Conservation (phyloP, 2,797 vertebrate species). For the Spinibarbus caldwelli region DNA sequence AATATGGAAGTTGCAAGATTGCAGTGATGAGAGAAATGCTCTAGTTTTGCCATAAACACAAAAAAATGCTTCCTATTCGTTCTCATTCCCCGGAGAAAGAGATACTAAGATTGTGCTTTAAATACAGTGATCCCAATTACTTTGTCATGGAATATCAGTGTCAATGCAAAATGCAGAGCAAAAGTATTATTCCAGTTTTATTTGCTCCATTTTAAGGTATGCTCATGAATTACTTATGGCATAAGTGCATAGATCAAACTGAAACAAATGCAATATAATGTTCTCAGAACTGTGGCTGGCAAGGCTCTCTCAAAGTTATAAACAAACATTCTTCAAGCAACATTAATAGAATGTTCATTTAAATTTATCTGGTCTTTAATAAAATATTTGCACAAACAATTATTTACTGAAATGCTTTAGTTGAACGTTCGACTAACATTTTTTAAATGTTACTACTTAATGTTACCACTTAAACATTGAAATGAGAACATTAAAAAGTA, state of each 20-base stretch:
- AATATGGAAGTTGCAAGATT: conserved; percentile 15
- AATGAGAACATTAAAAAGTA: background rate
- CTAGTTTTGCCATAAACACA: background rate
- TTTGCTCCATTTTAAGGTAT: background rate
- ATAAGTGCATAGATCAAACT: conserved; percentile 3
- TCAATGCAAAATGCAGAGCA: background rate
- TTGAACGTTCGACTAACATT: no score
- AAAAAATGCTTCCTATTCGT: conserved; percentile 23
- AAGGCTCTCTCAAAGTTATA: background rate
- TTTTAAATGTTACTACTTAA: no score
- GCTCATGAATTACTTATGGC: conserved; percentile 10
- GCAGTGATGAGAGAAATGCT: background rate
- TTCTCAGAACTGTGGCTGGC: background rate
- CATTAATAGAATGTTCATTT: background rate
- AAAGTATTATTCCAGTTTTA: background rate
- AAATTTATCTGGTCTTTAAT: background rate
- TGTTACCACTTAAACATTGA: background rate
- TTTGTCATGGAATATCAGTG: background rate
- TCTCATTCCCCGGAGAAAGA: background rate
- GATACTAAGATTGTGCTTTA: background rate
- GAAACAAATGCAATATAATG: background rate
- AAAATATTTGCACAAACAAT: background rate
- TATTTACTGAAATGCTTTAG: background rate
- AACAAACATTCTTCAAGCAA: background rate
- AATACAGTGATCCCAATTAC: conserved; percentile 2